phyloP scores from a whole-genome alignment of 2,888 invertebrate species.

The Apodemia duryi region DNA sequence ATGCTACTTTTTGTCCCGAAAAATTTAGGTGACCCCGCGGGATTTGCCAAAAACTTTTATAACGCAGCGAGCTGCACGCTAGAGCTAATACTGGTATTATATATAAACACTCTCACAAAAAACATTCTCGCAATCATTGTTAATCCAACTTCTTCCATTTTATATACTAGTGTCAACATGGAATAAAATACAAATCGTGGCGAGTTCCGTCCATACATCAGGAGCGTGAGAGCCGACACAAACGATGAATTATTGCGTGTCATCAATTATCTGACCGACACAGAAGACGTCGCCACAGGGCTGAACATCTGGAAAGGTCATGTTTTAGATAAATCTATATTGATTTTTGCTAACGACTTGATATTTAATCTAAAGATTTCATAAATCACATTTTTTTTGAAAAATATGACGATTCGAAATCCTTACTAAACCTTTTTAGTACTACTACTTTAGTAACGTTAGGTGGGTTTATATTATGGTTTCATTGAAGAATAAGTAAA shows the following conservation, averaged over 20 bases:
- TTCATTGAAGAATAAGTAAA: too few species aligned
- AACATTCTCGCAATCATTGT: background rate
- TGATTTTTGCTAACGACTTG: constrained; percentile 15
- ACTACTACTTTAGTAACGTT: too few species aligned
- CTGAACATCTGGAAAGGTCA: constrained; percentile 21
- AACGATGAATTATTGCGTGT: constrained; percentile 73
- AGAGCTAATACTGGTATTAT: too few species aligned
- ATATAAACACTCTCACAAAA: too few species aligned
- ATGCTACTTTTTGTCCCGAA: too few species aligned
- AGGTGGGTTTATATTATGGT: too few species aligned
- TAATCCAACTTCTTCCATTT: background rate
- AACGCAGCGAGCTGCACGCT: too few species aligned
- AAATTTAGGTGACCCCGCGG: too few species aligned
- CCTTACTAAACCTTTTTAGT: too few species aligned
- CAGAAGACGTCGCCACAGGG: constrained; percentile 29
- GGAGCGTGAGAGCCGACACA: constrained; percentile 67
- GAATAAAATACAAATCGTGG: constrained; percentile 20
- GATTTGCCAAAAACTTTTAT: too few species aligned
- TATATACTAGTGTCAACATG: background rate
- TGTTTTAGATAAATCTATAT: constrained; percentile 11
- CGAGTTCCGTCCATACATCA: constrained; percentile 38
- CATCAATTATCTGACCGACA: constrained; percentile 72
- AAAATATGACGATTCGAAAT: too few species aligned
- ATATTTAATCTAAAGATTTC: background rate
- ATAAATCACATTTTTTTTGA: too few species aligned